Evolutionary conservation across 2,888 invertebrate genomes (phyloP), one percentile per base, ranked within the genome.

Genomic region (Agrenia bidenticulata): DNA sequence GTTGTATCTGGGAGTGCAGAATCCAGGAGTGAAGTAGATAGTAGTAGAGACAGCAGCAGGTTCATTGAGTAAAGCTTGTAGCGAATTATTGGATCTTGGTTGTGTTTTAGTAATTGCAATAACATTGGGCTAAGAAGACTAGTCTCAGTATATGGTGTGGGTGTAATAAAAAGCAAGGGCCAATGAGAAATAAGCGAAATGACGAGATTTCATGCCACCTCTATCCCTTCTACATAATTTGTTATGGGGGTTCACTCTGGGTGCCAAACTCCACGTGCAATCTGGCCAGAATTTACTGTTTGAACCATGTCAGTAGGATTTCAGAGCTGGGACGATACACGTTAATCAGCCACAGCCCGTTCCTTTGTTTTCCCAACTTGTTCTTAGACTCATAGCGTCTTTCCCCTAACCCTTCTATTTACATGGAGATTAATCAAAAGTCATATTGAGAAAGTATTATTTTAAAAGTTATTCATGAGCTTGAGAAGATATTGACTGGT

Each of bases 251-350:
- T 53, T 67, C 45, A 53, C 23, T 55, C 50, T 64, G 49, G 50
- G 55, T 58, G 67, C 67, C 51, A 67, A 67, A 66, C 62, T 69
- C 69, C 73, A 73, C 73, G 73, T 71, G 73, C 73, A 65, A 53
- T 66, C 67, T 59, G 62, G 55, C 55, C 27, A 55, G 55, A 55
- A 55, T 55, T 55, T 32, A 55, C 55, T 67, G 59, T 62, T 69
- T 69, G 69, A 73, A 70, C 65, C 67, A 69, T 73, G 73, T 73
- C 73, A 73, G 73, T 73, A 73, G 67, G 68, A 54, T 64, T 69
- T 66, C 66, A 65, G 67, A 58, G 61, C 61, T 70, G 70, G 57
- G 61, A 65, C 67, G 61, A 67, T 62, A 60, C 65, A 69, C 69
- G 21, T 26, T 55, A 55, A 13, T n/a, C 5, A 45, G 45, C 32